Evolutionary conservation across 2,797 vertebrate species (phyloP).

Genomic region (Cyclura pinguis): DNA sequence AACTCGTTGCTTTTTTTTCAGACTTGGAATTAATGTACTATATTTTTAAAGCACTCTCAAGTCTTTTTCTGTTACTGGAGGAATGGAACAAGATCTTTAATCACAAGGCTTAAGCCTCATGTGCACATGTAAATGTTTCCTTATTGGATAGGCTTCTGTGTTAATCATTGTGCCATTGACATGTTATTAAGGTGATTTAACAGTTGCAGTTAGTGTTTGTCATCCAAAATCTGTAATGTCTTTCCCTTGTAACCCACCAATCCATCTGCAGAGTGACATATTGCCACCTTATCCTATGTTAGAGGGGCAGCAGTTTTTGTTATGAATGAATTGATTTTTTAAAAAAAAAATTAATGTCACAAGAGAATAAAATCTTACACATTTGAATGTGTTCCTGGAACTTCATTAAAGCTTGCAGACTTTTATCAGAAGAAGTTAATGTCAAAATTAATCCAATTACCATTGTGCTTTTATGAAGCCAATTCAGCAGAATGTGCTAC

Average conservation of each 20-base stretch:
- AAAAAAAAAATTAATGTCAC: background rate
- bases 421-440: background rate
- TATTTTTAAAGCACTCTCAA: background rate
- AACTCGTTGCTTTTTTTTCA: background rate
- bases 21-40: background rate
- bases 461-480: background rate
- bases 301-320: background rate
- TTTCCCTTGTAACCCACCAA: background rate
- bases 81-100: background rate
- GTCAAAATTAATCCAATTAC: conserved; percentile 6
- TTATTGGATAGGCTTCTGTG: background rate
- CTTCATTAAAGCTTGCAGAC: background rate
- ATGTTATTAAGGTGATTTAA: background rate
- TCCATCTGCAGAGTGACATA: background rate
- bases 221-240: background rate
- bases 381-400: background rate
- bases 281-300: too few relatives aligned
- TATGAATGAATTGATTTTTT: background rate
- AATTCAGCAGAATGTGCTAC: background rate
- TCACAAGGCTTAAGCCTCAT: background rate
- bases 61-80: background rate
- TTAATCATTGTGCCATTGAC: background rate
- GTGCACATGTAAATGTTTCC: background rate
- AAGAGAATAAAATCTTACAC: background rate
- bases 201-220: background rate